Percentiles rank a stretch among this genome's conserved stretches.
phyloP scores from a whole-genome alignment of 2,888 invertebrate species.

The Liodrosophila aerea region DNA sequence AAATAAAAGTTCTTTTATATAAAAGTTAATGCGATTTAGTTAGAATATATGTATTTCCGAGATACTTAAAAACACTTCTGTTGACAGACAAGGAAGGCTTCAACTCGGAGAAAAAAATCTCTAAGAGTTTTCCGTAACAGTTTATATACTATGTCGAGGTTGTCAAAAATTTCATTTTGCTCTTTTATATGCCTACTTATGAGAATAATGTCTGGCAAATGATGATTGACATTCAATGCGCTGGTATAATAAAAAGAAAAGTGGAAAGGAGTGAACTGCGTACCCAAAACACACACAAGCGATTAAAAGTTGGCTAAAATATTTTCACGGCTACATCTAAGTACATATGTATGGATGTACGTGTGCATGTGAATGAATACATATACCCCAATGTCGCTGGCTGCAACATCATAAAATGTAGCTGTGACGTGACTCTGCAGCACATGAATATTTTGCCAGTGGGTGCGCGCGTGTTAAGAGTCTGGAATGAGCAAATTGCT shows the following conservation, averaged over 20 bases:
- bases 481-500: slow-evolving; percentile 37
- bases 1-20: too few relatives aligned
- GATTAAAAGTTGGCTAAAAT: slow-evolving; percentile 52
- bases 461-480: slow-evolving; percentile 60
- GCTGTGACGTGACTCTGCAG: slow-evolving; percentile 44
- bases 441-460: slow-evolving; percentile 58
- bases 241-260: slow-evolving; percentile 10
- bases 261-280: slow-evolving; percentile 27
- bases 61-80: too few relatives aligned
- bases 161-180: background rate
- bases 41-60: too few relatives aligned
- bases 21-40: too few relatives aligned
- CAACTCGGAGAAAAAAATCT: too few relatives aligned
- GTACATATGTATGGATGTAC: background rate
- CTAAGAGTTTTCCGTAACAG: slow-evolving; percentile 2
- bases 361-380: too few relatives aligned
- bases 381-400: slow-evolving; percentile 13
- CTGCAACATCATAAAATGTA: slow-evolving; percentile 62
- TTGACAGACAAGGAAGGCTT: too few relatives aligned
- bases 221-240: slow-evolving; percentile 61
- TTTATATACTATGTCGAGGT: background rate
- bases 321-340: slow-evolving; percentile 30
- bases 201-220: slow-evolving; percentile 52
- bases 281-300: slow-evolving; percentile 37
- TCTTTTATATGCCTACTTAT: slow-evolving; percentile 28